phyloP scores from a whole-genome alignment of 2,797 vertebrate species.

The Chromis chromis region DNA sequence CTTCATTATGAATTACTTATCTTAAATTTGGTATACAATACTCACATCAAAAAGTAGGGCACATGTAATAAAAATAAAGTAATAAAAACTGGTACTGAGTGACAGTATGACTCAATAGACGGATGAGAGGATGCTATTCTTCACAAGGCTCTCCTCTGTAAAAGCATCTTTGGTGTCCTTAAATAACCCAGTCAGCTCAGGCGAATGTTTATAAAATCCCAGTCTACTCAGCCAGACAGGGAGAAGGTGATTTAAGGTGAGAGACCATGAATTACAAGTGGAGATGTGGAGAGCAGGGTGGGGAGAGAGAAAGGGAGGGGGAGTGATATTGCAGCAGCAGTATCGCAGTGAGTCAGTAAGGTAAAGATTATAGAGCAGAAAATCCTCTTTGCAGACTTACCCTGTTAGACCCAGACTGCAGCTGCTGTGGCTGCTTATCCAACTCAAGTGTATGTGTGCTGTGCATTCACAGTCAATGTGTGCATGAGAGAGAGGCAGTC shows the following conservation, averaged over 20 bases:
- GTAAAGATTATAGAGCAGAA: constrained; percentile 66
- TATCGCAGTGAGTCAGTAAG: constrained; percentile 40
- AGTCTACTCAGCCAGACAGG: constrained; percentile 26
- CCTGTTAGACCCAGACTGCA: constrained; percentile 60
- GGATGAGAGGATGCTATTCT: not conserved
- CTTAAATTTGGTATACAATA: too few relatives aligned
- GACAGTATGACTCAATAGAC: not conserved
- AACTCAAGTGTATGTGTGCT: constrained; percentile 17
- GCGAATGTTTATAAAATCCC: constrained; percentile 22
- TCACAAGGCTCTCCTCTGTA: not conserved
- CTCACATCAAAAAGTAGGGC: not conserved
- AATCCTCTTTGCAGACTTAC: constrained; percentile 73
- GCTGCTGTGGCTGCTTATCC: constrained; percentile 52
- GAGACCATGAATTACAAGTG: constrained; percentile 17
- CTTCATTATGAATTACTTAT: too few relatives aligned
- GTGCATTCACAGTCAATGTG: constrained; percentile 27
- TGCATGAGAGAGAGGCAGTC: not conserved
- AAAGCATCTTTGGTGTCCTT: constrained; percentile 22
- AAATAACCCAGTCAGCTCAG: constrained; percentile 43
- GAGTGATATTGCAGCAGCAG: constrained; percentile 32
- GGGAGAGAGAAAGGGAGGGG: not conserved
- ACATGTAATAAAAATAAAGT: not conserved
- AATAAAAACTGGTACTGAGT: not conserved
- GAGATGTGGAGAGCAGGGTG: constrained; percentile 13
- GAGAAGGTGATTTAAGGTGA: constrained; percentile 27